A percentile compares a stretch with the other conserved stretches of the same genome.
These are phyloP conservation scores for Semicossyphus pulcher DNA, from an alignment of 2,113 vertebrate genomes.

Conservation along the genomic window DNA sequence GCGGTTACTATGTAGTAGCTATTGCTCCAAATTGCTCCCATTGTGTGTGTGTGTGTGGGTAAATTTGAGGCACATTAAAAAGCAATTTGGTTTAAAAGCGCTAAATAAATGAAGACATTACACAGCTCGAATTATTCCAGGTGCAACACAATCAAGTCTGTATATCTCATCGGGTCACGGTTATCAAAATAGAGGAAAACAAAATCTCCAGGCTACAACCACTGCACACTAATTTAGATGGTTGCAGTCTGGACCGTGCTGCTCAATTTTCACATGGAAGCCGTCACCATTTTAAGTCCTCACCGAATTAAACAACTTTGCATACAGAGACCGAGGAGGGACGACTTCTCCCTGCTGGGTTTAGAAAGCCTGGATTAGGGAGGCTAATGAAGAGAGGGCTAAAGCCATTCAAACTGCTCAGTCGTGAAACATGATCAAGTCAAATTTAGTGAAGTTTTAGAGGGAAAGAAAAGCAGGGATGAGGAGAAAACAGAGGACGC, in stretches of 20 bases:
- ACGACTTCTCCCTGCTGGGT: constrained; percentile 17
- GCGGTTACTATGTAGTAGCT: no score
- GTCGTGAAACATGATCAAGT: constrained; percentile 15
- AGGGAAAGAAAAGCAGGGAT: background rate
- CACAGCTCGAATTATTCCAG: background rate
- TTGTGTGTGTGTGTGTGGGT: no score
- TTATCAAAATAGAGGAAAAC: constrained; percentile 1
- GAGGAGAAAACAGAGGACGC: background rate
- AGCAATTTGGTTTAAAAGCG: background rate
- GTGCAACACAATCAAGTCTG: background rate
- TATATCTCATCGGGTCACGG: no score
- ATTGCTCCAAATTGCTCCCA: no score
- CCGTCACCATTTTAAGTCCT: background rate
- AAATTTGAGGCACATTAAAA: background rate
- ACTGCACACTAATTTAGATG: constrained; percentile 1
- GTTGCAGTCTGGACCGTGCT: background rate
- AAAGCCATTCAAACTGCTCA: constrained; percentile 38
- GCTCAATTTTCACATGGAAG: background rate
- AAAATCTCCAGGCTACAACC: background rate
- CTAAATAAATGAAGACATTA: background rate
- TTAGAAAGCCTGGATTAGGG: constrained; percentile 57
- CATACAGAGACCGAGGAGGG: background rate
- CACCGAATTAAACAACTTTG: constrained; percentile 11
- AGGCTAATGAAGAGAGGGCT: constrained; percentile 43
- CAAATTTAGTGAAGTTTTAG: constrained; percentile 13